Conservation (phyloP, 2,888 invertebrate species). For the Eutolmus rufibarbis region DNA sequence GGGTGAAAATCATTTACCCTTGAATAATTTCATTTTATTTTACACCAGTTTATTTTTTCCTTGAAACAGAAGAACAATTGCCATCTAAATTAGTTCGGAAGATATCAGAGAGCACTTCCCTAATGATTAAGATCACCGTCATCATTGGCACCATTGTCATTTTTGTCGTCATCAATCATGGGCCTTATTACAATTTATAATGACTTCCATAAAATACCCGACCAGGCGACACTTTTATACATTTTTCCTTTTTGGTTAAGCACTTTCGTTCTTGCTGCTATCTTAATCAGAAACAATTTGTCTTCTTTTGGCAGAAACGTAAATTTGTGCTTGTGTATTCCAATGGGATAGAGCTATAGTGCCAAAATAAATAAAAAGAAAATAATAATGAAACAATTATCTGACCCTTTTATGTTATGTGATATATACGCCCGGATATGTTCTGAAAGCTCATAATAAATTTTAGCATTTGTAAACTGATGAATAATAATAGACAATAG, state of each 20-base stretch:
- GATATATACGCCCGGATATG: neutral
- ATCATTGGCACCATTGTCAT: neutral
- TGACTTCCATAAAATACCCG: neutral
- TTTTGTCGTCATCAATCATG: neutral
- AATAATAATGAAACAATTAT: neutral
- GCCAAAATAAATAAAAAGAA: neutral
- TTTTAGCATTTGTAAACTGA: neutral
- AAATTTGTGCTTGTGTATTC: neutral
- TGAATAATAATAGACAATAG: neutral
- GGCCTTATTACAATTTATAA: neutral
- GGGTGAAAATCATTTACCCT: no score
- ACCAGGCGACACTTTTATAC: neutral
- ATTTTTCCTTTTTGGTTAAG: neutral
- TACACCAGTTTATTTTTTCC: neutral
- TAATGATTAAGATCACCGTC: neutral
- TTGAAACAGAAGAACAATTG: neutral
- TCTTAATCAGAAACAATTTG: neutral
- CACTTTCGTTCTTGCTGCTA: neutral
- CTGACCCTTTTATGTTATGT: neutral
- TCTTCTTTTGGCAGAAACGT: neutral
- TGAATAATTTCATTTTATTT: neutral
- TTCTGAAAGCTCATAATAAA: neutral
- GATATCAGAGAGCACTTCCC: neutral
- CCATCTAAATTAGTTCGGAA: neutral
- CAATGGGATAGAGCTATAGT: neutral